phyloP scores from a whole-genome alignment of 1,140 invertebrate genomes.

The Calephelis nemesis region DNA sequence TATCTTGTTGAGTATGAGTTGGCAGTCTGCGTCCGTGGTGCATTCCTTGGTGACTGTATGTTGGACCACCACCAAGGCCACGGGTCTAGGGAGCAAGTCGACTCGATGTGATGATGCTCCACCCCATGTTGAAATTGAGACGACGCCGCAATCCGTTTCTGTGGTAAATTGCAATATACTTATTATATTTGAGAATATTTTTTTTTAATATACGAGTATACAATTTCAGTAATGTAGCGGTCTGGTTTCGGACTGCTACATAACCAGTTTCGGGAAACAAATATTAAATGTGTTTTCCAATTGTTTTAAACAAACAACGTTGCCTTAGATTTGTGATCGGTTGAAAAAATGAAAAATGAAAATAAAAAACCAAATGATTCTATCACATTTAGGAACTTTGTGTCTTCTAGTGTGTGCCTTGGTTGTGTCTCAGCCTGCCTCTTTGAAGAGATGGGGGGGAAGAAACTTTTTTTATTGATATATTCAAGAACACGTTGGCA shows the following conservation, averaged over 20 bases:
- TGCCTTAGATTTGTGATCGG: no score
- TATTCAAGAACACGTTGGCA: no score
- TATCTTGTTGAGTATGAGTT: slow-evolving; percentile 69
- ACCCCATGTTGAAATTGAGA: slow-evolving; percentile 39
- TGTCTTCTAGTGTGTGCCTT: no score
- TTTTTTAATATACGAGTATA: background rate
- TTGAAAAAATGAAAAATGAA: no score
- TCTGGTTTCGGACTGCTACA: background rate
- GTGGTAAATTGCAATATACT: background rate
- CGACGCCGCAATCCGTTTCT: slow-evolving; percentile 35
- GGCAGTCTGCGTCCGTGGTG: slow-evolving; percentile 73
- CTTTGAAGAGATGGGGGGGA: no score
- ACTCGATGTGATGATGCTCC: slow-evolving; percentile 24
- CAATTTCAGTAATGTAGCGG: background rate
- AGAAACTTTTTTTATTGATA: no score
- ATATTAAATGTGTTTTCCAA: background rate
- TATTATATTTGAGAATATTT: no score
- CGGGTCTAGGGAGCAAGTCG: slow-evolving; percentile 31
- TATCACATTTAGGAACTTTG: no score
- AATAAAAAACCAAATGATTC: no score
- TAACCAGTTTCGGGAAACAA: background rate
- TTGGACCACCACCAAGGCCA: slow-evolving; percentile 79
- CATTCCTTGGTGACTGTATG: slow-evolving; percentile 84
- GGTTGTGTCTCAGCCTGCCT: no score
- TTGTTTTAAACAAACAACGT: no score